phyloP scores from a whole-genome alignment of 2,888 invertebrate genomes.

The Pseudococcus viburni region DNA sequence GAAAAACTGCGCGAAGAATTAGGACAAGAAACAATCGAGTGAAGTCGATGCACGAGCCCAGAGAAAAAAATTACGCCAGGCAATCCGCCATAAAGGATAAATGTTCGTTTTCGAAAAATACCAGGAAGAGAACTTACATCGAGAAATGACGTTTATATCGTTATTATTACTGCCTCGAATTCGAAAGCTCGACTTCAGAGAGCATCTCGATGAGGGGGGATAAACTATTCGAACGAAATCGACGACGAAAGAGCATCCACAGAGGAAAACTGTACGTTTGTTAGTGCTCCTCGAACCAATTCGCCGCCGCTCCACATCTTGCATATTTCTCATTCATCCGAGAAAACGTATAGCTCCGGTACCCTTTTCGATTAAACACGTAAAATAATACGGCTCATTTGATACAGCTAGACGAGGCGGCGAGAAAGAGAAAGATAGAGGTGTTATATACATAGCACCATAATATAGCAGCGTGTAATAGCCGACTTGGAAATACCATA shows the following conservation, averaged over 20 bases:
- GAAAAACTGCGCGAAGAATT: not conserved
- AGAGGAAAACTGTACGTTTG: not conserved
- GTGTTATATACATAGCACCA: not conserved
- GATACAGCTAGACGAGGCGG: not conserved
- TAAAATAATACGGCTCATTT: conserved; percentile 55
- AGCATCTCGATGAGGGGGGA: not conserved
- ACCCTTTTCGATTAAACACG: conserved; percentile 26
- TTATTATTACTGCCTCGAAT: not conserved
- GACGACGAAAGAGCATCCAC: not conserved
- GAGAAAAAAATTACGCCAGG: not conserved
- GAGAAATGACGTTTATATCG: not conserved
- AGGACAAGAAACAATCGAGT: not conserved
- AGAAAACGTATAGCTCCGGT: conserved; percentile 18
- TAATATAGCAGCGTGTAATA: conserved; percentile 22
- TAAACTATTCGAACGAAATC: conserved; percentile 7
- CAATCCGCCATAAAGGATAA: not conserved
- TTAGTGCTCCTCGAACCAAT: too few species aligned
- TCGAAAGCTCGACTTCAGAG: not conserved
- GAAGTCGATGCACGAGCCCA: not conserved
- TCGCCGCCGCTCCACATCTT: not conserved
- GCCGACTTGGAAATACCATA: conserved; percentile 21
- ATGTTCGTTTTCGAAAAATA: not conserved
- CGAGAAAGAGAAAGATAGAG: not conserved
- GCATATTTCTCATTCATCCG: conserved; percentile 9
- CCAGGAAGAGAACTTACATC: not conserved